A percentile compares a stretch with the other conserved stretches of the same genome.
Evolutionary conservation across 1,140 invertebrate genomes (phyloP).

Genomic region (Cataglyphis hispanica): DNA sequence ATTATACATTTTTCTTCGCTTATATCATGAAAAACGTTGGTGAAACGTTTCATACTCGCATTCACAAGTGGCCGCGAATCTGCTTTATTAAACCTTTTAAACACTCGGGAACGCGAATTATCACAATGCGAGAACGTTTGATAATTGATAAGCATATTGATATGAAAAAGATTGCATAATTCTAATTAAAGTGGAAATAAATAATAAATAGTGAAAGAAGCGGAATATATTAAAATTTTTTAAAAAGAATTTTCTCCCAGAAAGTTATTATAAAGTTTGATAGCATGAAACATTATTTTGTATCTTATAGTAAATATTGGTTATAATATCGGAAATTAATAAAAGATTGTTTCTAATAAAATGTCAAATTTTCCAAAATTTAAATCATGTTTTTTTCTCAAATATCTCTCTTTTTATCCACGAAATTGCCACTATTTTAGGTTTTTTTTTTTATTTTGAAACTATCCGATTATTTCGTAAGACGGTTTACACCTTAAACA

Average conservation of each 20-base stretch:
- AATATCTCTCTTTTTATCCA: neutral
- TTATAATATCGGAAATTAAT: constrained; percentile 18
- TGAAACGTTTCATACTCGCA: constrained; percentile 52
- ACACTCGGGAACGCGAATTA: constrained; percentile 19
- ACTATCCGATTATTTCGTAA: constrained; percentile 51
- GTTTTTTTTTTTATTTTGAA: neutral
- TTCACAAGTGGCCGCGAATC: constrained; percentile 53
- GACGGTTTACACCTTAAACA: constrained; percentile 21
- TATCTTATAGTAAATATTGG: neutral
- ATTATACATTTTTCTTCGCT: constrained; percentile 54
- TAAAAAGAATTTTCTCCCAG: too few species aligned
- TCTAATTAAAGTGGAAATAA: constrained; percentile 20
- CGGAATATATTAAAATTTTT: neutral
- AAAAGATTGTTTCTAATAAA: neutral
- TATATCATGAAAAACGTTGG: constrained; percentile 50
- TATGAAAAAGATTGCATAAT: constrained; percentile 5
- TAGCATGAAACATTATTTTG: neutral
- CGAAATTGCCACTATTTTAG: constrained; percentile 4
- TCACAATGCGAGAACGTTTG: constrained; percentile 19
- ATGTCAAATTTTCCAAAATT: neutral
- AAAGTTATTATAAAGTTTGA: neutral
- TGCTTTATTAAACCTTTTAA: constrained; percentile 54
- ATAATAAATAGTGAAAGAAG: constrained; percentile 1
- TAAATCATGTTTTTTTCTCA: neutral
- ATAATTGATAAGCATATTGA: constrained; percentile 17